Percentiles rank a stretch among this genome's conserved stretches.
Conservation (phyloP, 2,888 invertebrate genomes). For the Phytoseiulus persimilis region DNA sequence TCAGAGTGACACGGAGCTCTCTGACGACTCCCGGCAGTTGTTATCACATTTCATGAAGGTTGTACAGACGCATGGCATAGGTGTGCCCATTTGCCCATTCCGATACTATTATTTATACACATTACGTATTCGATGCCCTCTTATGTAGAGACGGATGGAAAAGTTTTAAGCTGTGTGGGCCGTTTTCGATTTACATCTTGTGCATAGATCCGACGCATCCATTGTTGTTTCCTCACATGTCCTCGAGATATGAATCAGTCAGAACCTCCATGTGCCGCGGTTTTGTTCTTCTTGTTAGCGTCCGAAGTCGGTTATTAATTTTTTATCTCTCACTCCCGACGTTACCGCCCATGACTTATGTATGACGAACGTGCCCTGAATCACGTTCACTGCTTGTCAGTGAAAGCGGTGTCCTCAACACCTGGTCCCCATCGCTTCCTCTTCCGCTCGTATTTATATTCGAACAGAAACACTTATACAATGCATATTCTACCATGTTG, state of each 20-base stretch:
- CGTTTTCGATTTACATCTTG: background rate
- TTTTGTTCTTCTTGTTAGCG: background rate
- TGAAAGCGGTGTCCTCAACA: background rate
- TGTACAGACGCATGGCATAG: background rate
- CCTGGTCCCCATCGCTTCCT: background rate
- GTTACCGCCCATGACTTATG: background rate
- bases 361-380: background rate
- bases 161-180: background rate
- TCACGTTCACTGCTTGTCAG: background rate
- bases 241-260: background rate
- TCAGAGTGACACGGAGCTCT: background rate
- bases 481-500: background rate
- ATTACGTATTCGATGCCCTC: background rate
- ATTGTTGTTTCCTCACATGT: background rate
- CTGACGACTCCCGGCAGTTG: background rate
- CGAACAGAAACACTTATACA: background rate
- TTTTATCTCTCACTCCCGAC: background rate
- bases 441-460: background rate
- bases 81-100: background rate
- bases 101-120: background rate
- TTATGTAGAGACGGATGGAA: background rate
- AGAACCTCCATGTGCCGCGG: background rate
- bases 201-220: background rate
- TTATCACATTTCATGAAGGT: background rate
- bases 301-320: background rate